A percentile compares a stretch with the other conserved stretches of the same genome.
These are phyloP conservation scores for Melikaiella ostensackeni DNA, from an alignment of 2,888 invertebrate species.

Conservation along the genomic window DNA sequence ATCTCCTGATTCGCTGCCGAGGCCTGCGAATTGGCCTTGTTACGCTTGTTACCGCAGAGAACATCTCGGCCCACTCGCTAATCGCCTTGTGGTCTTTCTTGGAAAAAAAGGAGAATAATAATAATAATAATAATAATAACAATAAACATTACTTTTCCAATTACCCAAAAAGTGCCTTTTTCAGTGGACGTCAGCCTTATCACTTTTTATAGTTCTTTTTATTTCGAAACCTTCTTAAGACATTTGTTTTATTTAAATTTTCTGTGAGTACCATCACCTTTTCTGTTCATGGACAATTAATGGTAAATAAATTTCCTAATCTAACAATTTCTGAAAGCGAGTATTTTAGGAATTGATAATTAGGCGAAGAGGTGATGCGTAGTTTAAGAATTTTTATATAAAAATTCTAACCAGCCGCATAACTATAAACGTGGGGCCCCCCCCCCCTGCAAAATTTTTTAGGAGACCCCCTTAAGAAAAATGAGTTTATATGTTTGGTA, in stretches of 20 bases:
- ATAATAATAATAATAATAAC: constrained; percentile 8
- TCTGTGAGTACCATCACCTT: not conserved
- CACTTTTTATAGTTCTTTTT: not conserved
- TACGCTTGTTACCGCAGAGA: constrained; percentile 27
- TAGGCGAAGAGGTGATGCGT: too few relatives aligned
- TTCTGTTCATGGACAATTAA: too few relatives aligned
- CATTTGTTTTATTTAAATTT: not conserved
- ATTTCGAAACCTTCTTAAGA: not conserved
- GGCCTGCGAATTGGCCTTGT: constrained; percentile 5
- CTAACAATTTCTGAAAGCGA: too few relatives aligned
- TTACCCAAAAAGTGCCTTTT: not conserved
- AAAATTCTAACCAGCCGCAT: too few relatives aligned
- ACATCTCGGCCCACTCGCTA: constrained; percentile 1
- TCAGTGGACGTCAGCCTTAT: not conserved
- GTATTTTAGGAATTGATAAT: too few relatives aligned
- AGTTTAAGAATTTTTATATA: too few relatives aligned
- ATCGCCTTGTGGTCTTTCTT: not conserved
- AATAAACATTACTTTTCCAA: constrained; percentile 9
- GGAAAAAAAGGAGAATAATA: not conserved
- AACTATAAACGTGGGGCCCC: too few relatives aligned
- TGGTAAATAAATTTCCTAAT: too few relatives aligned
- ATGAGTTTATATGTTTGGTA: too few relatives aligned
- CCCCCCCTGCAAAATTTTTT: too few relatives aligned
- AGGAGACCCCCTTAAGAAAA: too few relatives aligned
- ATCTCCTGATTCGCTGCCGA: constrained; percentile 2